Percentiles rank a stretch among this genome's conserved stretches.
Evolutionary conservation across 2,888 invertebrate genomes (phyloP).

Genomic region (Callyntrura guangdongensis): DNA sequence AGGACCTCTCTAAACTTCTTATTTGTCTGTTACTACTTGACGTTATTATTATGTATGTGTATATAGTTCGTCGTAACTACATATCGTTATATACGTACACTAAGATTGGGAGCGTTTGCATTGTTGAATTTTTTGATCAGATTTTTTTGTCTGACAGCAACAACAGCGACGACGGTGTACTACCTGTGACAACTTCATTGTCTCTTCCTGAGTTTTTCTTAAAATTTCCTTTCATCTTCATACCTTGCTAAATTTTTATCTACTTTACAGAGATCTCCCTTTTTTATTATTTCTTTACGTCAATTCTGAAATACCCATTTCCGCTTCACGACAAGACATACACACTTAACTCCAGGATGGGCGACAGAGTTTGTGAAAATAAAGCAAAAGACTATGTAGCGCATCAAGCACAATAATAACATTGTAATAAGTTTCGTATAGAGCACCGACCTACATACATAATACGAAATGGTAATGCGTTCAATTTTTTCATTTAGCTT

Average conservation of each 20-base stretch:
- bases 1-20: neutral
- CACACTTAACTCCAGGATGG: neutral
- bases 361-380: neutral
- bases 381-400: neutral
- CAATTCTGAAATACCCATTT: slow-evolving; percentile 14
- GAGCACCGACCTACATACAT: slow-evolving; percentile 47
- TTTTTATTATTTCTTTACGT: slow-evolving; percentile 29
- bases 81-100: too few relatives aligned
- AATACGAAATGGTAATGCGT: slow-evolving; percentile 45
- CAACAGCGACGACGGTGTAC: neutral
- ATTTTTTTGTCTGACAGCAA: neutral
- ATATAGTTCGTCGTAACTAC: neutral
- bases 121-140: slow-evolving; percentile 14
- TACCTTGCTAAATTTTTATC: slow-evolving; percentile 3
- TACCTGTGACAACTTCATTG: slow-evolving; percentile 53
- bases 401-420: slow-evolving; percentile 39
- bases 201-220: slow-evolving; percentile 27
- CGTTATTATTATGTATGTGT: neutral
- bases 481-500: slow-evolving; percentile 67
- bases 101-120: neutral
- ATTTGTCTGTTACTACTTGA: neutral
- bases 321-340: slow-evolving; percentile 2
- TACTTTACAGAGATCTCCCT: slow-evolving; percentile 9
- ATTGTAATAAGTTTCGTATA: slow-evolving; percentile 39
- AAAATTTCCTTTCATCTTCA: slow-evolving; percentile 5